Conservation (phyloP, 2,797 vertebrate species). For the Anableps anableps region DNA sequence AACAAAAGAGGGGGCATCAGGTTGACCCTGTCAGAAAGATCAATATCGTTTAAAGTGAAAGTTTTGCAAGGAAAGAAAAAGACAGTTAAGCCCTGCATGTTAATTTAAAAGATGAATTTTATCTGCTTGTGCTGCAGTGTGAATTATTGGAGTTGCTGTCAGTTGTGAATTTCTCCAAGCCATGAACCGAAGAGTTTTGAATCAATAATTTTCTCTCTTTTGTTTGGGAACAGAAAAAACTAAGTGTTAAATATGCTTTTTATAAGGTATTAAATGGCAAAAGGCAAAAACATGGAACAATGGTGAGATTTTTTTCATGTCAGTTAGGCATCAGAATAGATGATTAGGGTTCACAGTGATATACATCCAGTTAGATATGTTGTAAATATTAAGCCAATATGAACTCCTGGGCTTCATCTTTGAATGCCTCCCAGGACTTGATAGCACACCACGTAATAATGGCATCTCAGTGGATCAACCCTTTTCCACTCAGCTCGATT, state of each 20-base stretch:
- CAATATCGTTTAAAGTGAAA: constrained; percentile 23
- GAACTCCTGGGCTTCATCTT: too few species aligned
- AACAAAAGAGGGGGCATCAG: background rate
- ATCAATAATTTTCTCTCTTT: background rate
- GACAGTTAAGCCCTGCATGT: constrained; percentile 2
- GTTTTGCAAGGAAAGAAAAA: constrained; percentile 19
- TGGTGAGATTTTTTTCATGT: too few species aligned
- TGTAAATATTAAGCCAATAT: too few species aligned
- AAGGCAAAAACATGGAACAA: too few species aligned
- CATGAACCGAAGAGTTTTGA: constrained; percentile 24
- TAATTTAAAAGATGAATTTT: constrained; percentile 26
- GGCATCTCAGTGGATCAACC: background rate
- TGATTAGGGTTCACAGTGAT: too few species aligned
- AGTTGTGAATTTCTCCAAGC: constrained; percentile 19
- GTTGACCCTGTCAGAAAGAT: constrained; percentile 7
- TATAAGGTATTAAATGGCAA: too few species aligned
- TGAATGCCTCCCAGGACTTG: too few species aligned
- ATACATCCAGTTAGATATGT: too few species aligned
- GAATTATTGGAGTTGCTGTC: constrained; percentile 20
- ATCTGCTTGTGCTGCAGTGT: constrained; percentile 17
- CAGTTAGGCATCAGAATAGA: background rate
- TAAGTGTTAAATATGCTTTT: too few species aligned
- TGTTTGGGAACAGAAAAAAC: background rate
- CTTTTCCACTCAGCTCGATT: background rate
- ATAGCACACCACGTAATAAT: too few species aligned